Conservation (phyloP, 2,888 invertebrate genomes). For the Agrenia bidenticulata region DNA sequence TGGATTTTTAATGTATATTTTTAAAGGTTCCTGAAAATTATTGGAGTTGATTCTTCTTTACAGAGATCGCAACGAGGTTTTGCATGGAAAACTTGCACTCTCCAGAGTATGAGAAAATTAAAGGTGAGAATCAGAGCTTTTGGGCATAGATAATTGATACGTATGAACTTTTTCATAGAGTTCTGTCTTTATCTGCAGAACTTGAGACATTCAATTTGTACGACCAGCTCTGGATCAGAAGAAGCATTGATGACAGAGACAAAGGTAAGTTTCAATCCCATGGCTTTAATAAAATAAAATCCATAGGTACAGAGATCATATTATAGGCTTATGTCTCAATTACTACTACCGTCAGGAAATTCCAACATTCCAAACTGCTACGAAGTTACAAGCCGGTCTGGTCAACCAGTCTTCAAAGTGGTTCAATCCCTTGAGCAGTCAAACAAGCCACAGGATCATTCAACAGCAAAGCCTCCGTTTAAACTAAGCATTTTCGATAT, state of each 20-base stretch:
- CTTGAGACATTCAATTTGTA: slow-evolving; percentile 42
- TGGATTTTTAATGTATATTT: neutral
- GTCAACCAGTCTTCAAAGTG: slow-evolving; percentile 47
- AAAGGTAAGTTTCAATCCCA: slow-evolving; percentile 31
- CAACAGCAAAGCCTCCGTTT: slow-evolving; percentile 32
- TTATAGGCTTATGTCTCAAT: too few relatives aligned
- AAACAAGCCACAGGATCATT: slow-evolving; percentile 22
- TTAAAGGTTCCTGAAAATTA: neutral
- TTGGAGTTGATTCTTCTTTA: slow-evolving; percentile 1
- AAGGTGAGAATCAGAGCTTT: slow-evolving; percentile 36
- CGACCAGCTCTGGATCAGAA: slow-evolving; percentile 40
- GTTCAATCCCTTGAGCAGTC: slow-evolving; percentile 39
- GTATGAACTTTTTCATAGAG: neutral
- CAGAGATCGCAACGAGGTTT: slow-evolving; percentile 38
- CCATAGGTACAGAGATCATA: too few relatives aligned
- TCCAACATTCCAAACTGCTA: slow-evolving; percentile 41
- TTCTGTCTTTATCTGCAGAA: slow-evolving; percentile 31
- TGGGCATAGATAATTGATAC: neutral
- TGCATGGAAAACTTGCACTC: slow-evolving; percentile 34
- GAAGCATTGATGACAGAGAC: slow-evolving; percentile 38
- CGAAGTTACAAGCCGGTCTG: slow-evolving; percentile 38
- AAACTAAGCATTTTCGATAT: slow-evolving; percentile 43
- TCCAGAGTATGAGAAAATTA: slow-evolving; percentile 43
- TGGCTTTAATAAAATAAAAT: too few relatives aligned
- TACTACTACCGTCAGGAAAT: slow-evolving; percentile 28